A percentile compares a stretch with the other conserved stretches of the same genome.
Conservation (phyloP, 2,113 vertebrate genomes). For the Phoenicopterus ruber region DNA sequence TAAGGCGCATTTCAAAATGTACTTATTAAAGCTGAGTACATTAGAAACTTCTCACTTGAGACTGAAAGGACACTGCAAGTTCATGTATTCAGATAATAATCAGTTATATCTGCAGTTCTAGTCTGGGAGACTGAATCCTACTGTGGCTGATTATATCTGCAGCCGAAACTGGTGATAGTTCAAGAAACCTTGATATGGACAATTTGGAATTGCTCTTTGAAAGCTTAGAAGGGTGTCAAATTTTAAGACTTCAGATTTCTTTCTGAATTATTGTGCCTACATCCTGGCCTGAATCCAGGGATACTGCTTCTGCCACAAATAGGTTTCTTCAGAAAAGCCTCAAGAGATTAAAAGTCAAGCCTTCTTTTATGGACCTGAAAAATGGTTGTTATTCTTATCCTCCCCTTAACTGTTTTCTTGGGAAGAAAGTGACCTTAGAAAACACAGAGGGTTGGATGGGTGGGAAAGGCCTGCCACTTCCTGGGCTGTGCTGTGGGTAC, state of each 20-base stretch:
- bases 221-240: not conserved
- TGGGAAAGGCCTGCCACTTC: not conserved
- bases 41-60: not conserved
- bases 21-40: not conserved
- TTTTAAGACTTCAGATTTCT: not conserved
- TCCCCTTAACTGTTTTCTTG: not conserved
- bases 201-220: not conserved
- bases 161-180: not conserved
- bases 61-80: not conserved
- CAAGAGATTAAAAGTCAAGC: not conserved
- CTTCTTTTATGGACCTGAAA: not conserved
- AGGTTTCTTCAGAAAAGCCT: not conserved
- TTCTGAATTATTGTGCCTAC: not conserved
- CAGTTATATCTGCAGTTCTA: not conserved
- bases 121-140: not conserved
- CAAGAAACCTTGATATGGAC: not conserved
- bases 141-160: not conserved
- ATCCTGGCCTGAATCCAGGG: not conserved
- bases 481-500: not conserved
- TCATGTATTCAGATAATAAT: not conserved
- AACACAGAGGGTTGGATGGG: not conserved
- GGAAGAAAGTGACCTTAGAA: not conserved
- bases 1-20: not conserved
- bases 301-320: not conserved
- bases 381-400: not conserved